These are phyloP conservation scores for Porites australiensis DNA, from an alignment of 64 coral and sea anemone genomes.

Conservation along the genomic window DNA sequence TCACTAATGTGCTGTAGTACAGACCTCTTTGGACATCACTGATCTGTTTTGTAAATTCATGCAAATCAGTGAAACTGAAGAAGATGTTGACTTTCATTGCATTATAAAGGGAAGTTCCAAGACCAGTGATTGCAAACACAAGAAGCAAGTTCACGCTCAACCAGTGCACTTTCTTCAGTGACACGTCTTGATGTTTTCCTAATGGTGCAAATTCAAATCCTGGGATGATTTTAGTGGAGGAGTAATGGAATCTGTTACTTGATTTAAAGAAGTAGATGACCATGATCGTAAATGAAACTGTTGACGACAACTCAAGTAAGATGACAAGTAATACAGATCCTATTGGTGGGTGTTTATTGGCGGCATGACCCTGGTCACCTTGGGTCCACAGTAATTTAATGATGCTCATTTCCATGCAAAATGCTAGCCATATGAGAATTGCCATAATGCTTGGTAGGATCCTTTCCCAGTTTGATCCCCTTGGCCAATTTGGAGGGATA, in stretches of 20 bases:
- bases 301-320: slow-evolving; percentile 46
- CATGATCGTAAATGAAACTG: slow-evolving; percentile 70
- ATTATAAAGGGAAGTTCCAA: slow-evolving; percentile 65
- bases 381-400: slow-evolving; percentile 55
- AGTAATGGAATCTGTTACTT: slow-evolving; percentile 58
- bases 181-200: slow-evolving; percentile 49
- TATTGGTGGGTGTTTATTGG: slow-evolving; percentile 56
- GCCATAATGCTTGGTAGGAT: slow-evolving; percentile 25
- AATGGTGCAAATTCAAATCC: slow-evolving; percentile 58
- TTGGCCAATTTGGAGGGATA: slow-evolving; percentile 63
- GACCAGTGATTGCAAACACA: slow-evolving; percentile 61
- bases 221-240: slow-evolving; percentile 58
- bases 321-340: slow-evolving; percentile 73
- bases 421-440: slow-evolving; percentile 59
- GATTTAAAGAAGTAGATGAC: slow-evolving; percentile 76
- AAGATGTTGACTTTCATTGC: slow-evolving; percentile 70
- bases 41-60: slow-evolving; percentile 62
- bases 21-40: background rate
- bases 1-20: background rate
- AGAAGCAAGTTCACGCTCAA: slow-evolving; percentile 61
- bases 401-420: slow-evolving; percentile 75
- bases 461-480: background rate
- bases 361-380: background rate
- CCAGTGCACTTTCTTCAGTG: slow-evolving; percentile 64
- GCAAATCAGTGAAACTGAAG: slow-evolving; percentile 74